A percentile compares a stretch with the other conserved stretches of the same genome.
Conservation (phyloP, 2,797 vertebrate species). For the Brotogeris chrysoptera region DNA sequence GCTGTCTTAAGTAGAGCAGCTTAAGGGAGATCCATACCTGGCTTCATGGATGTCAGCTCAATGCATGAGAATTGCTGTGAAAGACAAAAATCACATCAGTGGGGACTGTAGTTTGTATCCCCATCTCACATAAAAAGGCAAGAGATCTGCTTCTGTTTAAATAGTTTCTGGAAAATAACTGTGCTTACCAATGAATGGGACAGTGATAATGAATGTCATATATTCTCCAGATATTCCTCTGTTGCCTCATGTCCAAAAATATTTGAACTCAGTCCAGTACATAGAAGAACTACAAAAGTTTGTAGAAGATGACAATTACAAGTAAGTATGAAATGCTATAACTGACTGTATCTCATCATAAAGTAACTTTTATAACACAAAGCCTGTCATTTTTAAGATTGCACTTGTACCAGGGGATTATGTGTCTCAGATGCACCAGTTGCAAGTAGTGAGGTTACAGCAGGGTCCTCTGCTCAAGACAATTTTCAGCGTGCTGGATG, state of each 20-base stretch:
- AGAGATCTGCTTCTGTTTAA: not conserved
- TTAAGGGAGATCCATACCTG: not conserved
- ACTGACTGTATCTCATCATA: not conserved
- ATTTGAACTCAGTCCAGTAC: constrained; percentile 96
- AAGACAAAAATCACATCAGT: not conserved
- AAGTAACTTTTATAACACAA: not conserved
- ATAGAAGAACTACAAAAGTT: constrained; percentile 99
- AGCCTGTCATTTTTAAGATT: not conserved
- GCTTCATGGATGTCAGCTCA: not conserved
- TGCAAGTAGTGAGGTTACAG: not conserved
- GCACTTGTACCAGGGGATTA: fast-evolving
- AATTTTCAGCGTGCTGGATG: not conserved
- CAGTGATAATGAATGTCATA: not conserved
- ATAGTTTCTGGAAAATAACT: not conserved
- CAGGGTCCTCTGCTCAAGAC: not conserved
- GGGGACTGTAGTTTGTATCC: not conserved
- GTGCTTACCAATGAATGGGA: not conserved
- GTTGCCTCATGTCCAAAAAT: constrained; percentile 97
- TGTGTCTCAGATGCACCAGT: not conserved
- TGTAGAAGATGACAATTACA: constrained; percentile 99
- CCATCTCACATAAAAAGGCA: not conserved
- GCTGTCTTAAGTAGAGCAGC: not conserved
- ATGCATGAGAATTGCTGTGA: fast-evolving
- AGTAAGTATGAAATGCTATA: constrained; percentile 80
- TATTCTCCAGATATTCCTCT: constrained; percentile 87